Percentiles rank a stretch among this genome's conserved stretches.
Conservation (phyloP, 2,888 invertebrate genomes). For the Drosophila bunnanda region DNA sequence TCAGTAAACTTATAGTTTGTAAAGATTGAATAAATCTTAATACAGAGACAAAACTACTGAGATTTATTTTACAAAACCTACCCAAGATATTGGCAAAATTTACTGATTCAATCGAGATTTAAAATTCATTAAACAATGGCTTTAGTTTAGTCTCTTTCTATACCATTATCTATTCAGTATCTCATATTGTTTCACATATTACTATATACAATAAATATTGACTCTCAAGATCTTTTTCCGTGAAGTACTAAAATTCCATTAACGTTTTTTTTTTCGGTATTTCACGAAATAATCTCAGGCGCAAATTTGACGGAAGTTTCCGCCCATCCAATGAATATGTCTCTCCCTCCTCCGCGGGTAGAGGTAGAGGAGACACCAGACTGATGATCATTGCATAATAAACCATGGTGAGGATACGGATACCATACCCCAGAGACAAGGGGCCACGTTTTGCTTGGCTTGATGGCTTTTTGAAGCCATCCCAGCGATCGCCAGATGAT, state of each 20-base stretch:
- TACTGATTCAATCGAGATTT: background rate
- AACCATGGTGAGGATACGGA: conserved; percentile 42
- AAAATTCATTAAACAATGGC: background rate
- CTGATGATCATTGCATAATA: conserved; percentile 54
- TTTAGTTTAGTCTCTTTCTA: background rate
- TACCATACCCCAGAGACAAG: conserved; percentile 7
- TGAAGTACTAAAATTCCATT: conserved; percentile 10
- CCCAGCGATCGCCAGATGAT: conserved; percentile 39
- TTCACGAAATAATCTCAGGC: conserved; percentile 6
- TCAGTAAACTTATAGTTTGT: background rate
- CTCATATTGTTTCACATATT: too few relatives aligned
- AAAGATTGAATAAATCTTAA: background rate
- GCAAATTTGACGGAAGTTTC: conserved; percentile 43
- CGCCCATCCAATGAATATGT: conserved; percentile 26
- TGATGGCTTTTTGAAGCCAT: conserved; percentile 40
- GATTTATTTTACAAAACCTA: background rate
- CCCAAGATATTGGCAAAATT: background rate
- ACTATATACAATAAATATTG: conserved; percentile 5
- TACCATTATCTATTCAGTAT: background rate
- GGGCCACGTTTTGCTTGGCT: conserved; percentile 40
- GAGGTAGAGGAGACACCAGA: conserved; percentile 5
- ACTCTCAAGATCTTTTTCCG: background rate
- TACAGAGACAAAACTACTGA: background rate
- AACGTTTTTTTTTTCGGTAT: conserved; percentile 8
- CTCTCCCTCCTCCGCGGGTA: background rate